Evolutionary conservation across 2,113 vertebrate species (phyloP), one percentile per base, ranked within the genome.

Genomic region (Buteo buteo): DNA sequence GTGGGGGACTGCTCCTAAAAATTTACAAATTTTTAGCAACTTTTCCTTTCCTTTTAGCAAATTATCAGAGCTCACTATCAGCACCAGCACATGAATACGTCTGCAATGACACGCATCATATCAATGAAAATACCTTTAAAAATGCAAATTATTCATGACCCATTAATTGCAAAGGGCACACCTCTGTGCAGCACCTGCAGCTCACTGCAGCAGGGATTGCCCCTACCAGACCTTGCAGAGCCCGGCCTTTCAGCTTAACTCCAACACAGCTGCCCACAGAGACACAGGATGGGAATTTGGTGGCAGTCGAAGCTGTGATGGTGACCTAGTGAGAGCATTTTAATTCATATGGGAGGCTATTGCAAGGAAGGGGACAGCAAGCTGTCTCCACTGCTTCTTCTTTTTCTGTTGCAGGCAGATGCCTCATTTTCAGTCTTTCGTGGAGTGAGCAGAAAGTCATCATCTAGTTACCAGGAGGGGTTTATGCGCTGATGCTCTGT

Each of bases 241-340:
- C 25, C 71, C 3, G 13, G 32, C 36, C 50, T 65, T 93, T 54
- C 91, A 74, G 76, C 42, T 86, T 36, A 34, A 59, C 78, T 50
- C 14, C 52, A 65, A 64, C 44, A 74, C 55, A 3, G 29, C 36
- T 34, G 14, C 36, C 14, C 42, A 40, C 21, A 64, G 40, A 0
- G 1, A 82, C n/a, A 16, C 0, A 0, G 61, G n/a, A 36, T 34
- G 34, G 28, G 31, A 85, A 62, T 45, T 3, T n/a, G 32, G 47
- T 59, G 32, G 44, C 20, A 69, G 21, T 25, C 1, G 3, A 70
- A 77, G 55, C 18, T 52, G 28, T 54, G 38, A 59, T 3, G 9
- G 36, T 1, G 6, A 54, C 34, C 45, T 36, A 47, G 14, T 3
- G 29, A 93, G 25, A 32, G 12, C 32, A 45, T 40, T 81, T 85